Evolutionary conservation across 2,797 vertebrate genomes (phyloP), one percentile per base, ranked within the genome.

Genomic region (Nannoperca australis): DNA sequence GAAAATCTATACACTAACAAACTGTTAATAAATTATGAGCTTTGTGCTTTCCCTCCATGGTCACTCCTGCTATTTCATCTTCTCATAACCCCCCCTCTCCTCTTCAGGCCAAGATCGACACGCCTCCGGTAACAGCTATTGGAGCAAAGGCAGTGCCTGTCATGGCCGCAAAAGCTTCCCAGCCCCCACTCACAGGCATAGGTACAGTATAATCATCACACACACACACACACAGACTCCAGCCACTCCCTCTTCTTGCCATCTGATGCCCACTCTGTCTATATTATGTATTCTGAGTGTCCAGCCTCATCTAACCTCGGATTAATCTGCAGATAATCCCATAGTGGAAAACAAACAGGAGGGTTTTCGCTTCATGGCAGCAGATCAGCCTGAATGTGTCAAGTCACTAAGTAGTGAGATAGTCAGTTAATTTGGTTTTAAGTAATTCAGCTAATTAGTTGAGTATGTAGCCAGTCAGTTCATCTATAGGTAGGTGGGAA

Each of bases 51-150:
- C 24, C 24, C 24, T 27, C 24, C 24, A 27, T 2, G 2, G 24
- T 27, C 24, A 27, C 24, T 27, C 36, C 4, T 10, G 36, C 7
- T 36, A 8, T 70, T 45, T 78, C 27, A 30, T 50, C 13, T 17
- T 51, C 17, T 61, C 20, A 68, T 24, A 10, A 15, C 45, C 14
- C 13, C 20, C 42, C 44, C 44, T 1, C 47, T 32, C 73, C 63
- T 32, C 90, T 44, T 36, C 92, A 98, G 97, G 91, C 92, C 0
- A 98, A 97, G 93, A 94, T 92, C 0, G 97, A 99, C 81, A 95
- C 95, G 1, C 76, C 92, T 80, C 91, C 88, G 0, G 95, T 93
- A 7, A 85, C 93, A 5, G 93, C 97, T 79, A 96, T 95, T 79
- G 83, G 90, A 93, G 93, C 95, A 78, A 89, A 98, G 96, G 93